Percentiles rank a stretch among this genome's conserved stretches.
Conservation (phyloP, 1,140 invertebrate genomes). For the Carposina sasakii region DNA sequence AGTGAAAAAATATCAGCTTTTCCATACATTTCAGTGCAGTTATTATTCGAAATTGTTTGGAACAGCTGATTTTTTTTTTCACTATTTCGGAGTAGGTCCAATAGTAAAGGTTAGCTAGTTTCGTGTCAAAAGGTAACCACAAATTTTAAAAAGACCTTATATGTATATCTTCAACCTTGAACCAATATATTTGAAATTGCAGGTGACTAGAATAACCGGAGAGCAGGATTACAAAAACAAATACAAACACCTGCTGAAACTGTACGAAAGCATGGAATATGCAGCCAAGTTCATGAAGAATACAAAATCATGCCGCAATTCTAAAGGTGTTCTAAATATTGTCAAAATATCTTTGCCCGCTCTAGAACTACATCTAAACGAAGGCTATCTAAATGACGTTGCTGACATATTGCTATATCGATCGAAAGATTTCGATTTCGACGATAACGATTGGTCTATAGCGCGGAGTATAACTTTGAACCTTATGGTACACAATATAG, state of each 20-base stretch:
- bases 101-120: no score
- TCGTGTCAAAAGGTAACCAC: no score
- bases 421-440: conserved; percentile 41
- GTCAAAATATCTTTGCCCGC: conserved; percentile 62
- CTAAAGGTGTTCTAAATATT: conserved; percentile 43
- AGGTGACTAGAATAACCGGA: conserved; percentile 40
- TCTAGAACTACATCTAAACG: conserved; percentile 68
- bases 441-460: conserved; percentile 46
- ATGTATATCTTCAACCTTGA: no score
- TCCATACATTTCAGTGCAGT: no score
- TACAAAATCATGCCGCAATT: conserved; percentile 31
- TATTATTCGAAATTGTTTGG: no score
- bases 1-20: no score
- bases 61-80: no score
- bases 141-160: no score
- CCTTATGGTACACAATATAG: conserved; percentile 62
- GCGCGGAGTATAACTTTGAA: conserved; percentile 56
- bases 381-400: conserved; percentile 54
- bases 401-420: conserved; percentile 56
- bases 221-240: conserved; percentile 59
- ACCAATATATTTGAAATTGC: no score
- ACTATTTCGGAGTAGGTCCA: no score
- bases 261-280: conserved; percentile 66
- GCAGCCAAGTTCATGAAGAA: conserved; percentile 62
- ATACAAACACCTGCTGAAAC: conserved; percentile 60